Base-by-base conservation (phyloP, 1,140 invertebrate species). In the Ceratosolen fusciceps region DNA sequence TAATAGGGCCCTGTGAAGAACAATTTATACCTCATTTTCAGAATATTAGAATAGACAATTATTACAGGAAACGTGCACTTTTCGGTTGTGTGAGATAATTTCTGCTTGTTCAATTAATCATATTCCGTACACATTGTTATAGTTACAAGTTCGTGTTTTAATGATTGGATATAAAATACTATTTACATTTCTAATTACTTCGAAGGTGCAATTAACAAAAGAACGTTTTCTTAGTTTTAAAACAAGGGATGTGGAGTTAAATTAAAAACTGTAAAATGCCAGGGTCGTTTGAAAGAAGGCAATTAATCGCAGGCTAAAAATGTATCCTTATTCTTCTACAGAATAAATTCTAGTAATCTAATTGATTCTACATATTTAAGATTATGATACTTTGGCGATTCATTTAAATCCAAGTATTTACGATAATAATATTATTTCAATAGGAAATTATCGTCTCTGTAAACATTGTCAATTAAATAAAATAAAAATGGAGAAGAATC, bases 151-250 rank as follows among this genome's bases (percentile, higher is more conserved):
- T 65, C 34, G 60, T 65, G 31, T 65, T 65, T 65, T 37, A 65
- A 65, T 10, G 19, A 5, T 65, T 37, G 19, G 21, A 31, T 31
- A 65, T 65, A 65, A 65, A 65, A 65, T 37, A 65, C 16, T 21
- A 65, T 65, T 65, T 65, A 37, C 31, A 65, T 65, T 37, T 37
- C 19, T 65, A 65, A 65, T 65, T 65, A 65, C 16, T 37, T 9
- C 37, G 19, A 37, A 19, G n/a, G 60, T 37, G 37, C 7, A 31
- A 5, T 29, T 60, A 60, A 60, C 58, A 16, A 65, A 31, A 10
- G 10, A 37, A 21, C 9, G 19, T n/a, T 34, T 31, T 7, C 21
- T 65, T 65, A 31, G 16, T 60, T 19, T 60, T 7, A 58, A 58
- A 58, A 58, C 29, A 24, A 60, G 29, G 29, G 29, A 60, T 60